A percentile compares a stretch with the other conserved stretches of the same genome.
Conservation (phyloP, 2,113 vertebrate species). For the Rhinoptilus africanus region DNA sequence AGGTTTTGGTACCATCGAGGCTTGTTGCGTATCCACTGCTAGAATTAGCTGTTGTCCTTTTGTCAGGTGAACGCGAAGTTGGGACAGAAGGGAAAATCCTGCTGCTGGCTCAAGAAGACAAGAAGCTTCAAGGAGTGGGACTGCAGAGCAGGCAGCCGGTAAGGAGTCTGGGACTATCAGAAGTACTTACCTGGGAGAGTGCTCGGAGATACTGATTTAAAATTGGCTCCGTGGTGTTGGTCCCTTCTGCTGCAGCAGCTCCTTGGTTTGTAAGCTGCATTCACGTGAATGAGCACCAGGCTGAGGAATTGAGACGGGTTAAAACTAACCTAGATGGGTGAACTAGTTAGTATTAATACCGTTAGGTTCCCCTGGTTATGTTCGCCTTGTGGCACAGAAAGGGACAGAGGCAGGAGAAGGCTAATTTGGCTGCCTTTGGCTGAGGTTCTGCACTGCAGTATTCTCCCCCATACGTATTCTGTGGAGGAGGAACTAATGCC, state of each 20-base stretch:
- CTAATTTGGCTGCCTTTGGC: background rate
- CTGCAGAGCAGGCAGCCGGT: slow-evolving; percentile 78
- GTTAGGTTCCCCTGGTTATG: background rate
- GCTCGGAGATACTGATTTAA: background rate
- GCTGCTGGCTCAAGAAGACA: slow-evolving; percentile 79
- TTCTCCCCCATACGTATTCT: accelerated
- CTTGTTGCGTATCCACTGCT: accelerated
- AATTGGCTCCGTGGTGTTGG: accelerated
- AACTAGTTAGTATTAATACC: background rate
- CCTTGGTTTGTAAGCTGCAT: background rate
- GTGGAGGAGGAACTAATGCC: background rate
- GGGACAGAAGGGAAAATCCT: slow-evolving; percentile 79
- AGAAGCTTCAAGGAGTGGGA: slow-evolving; percentile 77
- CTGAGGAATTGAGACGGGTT: background rate
- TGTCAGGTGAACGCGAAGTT: slow-evolving; percentile 76
- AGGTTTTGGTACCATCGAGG: background rate
- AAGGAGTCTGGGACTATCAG: slow-evolving; percentile 6
- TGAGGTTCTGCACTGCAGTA: accelerated
- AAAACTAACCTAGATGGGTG: background rate
- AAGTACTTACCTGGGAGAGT: background rate
- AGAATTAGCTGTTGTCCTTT: background rate
- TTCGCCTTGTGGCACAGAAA: background rate
- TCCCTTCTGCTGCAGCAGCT: background rate
- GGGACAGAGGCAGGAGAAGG: background rate
- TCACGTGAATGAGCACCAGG: background rate